Conservation (phyloP, 1,140 invertebrate genomes). For the Drosophila chauvacae region DNA sequence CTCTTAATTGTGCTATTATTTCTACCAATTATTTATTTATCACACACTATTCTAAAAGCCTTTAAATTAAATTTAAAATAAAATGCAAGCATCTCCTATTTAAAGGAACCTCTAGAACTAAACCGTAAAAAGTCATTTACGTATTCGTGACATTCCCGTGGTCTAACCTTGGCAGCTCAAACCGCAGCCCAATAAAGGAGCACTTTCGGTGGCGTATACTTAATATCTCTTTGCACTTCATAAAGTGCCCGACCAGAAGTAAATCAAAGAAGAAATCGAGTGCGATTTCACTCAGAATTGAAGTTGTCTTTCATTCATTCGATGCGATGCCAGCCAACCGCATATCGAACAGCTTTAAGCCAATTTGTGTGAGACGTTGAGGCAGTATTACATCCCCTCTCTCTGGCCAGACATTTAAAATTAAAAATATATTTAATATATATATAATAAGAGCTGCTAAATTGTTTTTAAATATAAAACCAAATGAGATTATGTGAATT, state of each 20-base stretch:
- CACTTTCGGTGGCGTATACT: conserved; percentile 25
- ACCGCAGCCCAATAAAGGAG: neutral
- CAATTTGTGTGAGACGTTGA: conserved; percentile 31
- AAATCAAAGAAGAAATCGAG: conserved; percentile 26
- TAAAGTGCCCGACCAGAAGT: conserved; percentile 22
- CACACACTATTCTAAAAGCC: too few species aligned
- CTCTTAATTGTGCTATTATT: too few species aligned
- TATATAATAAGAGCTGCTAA: neutral
- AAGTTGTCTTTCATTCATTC: conserved; percentile 26
- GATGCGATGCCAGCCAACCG: conserved; percentile 28
- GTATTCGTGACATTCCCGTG: neutral
- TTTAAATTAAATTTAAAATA: too few species aligned
- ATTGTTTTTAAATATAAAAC: neutral
- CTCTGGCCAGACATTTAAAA: neutral
- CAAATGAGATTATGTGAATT: neutral
- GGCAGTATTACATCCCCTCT: neutral
- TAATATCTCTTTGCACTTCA: conserved; percentile 2
- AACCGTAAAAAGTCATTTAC: too few species aligned
- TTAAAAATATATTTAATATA: neutral
- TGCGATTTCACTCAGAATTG: conserved; percentile 15
- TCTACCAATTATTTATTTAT: too few species aligned
- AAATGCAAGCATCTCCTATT: too few species aligned
- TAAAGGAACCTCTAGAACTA: neutral
- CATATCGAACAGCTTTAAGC: conserved; percentile 40
- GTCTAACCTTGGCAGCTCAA: neutral